Percentiles rank a stretch among this genome's conserved stretches.
phyloP scores from a whole-genome alignment of 2,113 vertebrate genomes.

The Shinisaurus crocodilurus region DNA sequence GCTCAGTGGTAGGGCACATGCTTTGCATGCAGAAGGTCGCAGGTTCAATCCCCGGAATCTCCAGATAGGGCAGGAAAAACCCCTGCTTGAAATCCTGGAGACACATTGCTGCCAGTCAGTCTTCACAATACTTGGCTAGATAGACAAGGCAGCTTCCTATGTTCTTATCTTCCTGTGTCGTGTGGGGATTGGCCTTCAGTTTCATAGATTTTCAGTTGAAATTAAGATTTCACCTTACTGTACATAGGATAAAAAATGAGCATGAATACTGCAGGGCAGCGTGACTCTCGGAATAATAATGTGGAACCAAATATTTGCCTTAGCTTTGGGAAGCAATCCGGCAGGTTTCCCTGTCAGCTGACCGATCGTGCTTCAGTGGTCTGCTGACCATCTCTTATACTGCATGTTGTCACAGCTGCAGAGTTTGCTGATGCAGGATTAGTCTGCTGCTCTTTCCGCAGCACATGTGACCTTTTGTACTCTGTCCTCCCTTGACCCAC shows the following conservation, averaged over 20 bases:
- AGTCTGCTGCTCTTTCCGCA: conserved; percentile 46
- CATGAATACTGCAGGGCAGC: background rate
- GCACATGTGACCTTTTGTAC: conserved; percentile 59
- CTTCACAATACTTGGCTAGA: too few species aligned
- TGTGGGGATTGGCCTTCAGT: too few species aligned
- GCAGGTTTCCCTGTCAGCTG: background rate
- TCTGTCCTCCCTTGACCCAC: conserved; percentile 68
- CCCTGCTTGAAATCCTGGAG: too few species aligned
- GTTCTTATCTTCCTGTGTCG: too few species aligned
- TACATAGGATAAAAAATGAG: background rate
- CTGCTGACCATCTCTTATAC: background rate
- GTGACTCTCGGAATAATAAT: accelerated
- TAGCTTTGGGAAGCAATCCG: background rate
- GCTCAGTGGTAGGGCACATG: too few species aligned
- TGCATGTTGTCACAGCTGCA: conserved; percentile 53
- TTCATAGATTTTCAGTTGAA: background rate
- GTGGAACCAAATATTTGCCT: background rate
- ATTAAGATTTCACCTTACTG: background rate
- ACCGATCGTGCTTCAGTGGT: background rate
- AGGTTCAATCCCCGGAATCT: too few species aligned
- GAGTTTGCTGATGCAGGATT: conserved; percentile 57
- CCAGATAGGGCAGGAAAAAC: too few species aligned
- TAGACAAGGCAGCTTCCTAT: too few species aligned
- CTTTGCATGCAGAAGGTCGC: too few species aligned
- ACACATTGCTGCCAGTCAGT: too few species aligned